Evolutionary conservation across 2,888 invertebrate genomes (phyloP), one percentile per base, ranked within the genome.

Genomic region (Rhingia rostrata): DNA sequence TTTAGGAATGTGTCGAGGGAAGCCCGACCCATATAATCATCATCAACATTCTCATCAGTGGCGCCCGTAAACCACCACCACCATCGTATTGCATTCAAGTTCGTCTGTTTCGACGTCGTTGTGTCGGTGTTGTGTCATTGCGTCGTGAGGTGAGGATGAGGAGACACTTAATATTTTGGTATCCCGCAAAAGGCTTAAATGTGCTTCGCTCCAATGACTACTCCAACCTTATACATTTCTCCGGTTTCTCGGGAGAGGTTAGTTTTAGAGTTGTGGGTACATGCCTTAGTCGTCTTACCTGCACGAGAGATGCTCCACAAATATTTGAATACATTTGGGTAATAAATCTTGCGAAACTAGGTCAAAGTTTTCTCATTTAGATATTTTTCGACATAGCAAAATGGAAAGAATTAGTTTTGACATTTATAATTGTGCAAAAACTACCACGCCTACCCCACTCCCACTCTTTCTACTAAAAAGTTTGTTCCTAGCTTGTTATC

Each of bases 111-210:
- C 61, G 53, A 72, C 51, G 53, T 53, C 61, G 60, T 63, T 64
- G 63, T n/a, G 35, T 51, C 51, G 54, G 35, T 63, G 22, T 22
- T 22, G 22, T 54, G 39, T 61, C 74, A 22, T 51, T 54, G 30
- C 39, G 14, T 61, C 37, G 14, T 51, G 22, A 45, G 51, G 12
- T 43, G 33, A 45, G 39, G 45, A 80, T 43, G 33, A 45, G 39
- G 45, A 80, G 63, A 74, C 70, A 80, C 80, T 84, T 80, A 64
- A 81, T 75, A 81, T 77, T 72, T 75, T 75, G 80, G 75, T 66
- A 63, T 81, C 72, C 85, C 81, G 72, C 81, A 85, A 81, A 84
- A 81, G 81, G 81, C 75, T 85, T 81, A 75, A 85, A 74, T 66
- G 74, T 75, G 14, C 80, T 56, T 74, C 49, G 45, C 74, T 49